These are phyloP conservation scores for Sorex araneus DNA, from an alignment of 2,113 vertebrate species.

Conservation along the genomic window DNA sequence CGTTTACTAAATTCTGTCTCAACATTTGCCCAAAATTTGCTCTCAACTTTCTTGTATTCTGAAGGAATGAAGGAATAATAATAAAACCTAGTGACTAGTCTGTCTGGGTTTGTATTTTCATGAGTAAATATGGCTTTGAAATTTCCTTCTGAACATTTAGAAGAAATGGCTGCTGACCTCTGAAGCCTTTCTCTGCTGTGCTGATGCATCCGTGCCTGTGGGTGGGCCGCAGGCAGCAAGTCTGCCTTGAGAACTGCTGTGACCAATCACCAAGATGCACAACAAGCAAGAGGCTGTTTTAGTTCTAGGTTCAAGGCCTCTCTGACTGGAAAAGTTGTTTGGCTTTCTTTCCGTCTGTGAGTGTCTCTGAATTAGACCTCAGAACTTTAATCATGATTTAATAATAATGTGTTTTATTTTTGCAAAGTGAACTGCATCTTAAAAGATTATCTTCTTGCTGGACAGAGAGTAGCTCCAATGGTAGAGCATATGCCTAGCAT, in stretches of 20 bases:
- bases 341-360: background rate
- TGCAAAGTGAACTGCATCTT: background rate
- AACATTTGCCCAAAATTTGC: background rate
- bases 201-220: no score
- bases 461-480: no score
- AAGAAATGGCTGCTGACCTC: background rate
- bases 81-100: background rate
- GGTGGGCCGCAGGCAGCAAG: background rate
- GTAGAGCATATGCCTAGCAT: no score
- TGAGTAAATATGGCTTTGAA: constrained; percentile 12
- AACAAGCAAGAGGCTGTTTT: background rate
- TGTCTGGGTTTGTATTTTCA: constrained; percentile 34
- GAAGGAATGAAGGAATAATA: background rate
- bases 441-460: background rate
- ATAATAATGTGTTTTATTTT: background rate
- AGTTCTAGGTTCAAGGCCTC: background rate
- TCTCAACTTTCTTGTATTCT: background rate
- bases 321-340: background rate
- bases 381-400: constrained; percentile 10
- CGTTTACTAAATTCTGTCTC: background rate
- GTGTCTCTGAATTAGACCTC: background rate
- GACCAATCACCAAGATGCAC: background rate
- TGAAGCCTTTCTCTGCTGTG: background rate
- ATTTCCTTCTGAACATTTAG: background rate
- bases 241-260: background rate